These are phyloP conservation scores for Antennarius striatus DNA, from an alignment of 2,113 vertebrate species.

Conservation along the genomic window DNA sequence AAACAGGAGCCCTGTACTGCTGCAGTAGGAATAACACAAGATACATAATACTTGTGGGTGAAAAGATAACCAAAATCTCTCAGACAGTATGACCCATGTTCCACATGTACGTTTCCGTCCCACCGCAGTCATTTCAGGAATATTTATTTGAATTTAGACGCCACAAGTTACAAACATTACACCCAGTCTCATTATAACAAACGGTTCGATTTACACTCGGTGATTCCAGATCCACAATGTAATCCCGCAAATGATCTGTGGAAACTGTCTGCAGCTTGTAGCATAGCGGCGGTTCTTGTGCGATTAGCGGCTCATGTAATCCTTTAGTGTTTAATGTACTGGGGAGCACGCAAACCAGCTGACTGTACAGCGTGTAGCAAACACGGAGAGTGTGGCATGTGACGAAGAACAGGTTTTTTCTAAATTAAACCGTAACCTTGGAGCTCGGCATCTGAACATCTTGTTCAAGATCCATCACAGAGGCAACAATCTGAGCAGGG, in stretches of 20 bases:
- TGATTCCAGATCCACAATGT: conserved; percentile 7
- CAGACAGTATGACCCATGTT: conserved; percentile 7
- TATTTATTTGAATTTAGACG: conserved; percentile 16
- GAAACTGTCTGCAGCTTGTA: conserved; percentile 26
- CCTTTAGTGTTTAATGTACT: conserved; percentile 8
- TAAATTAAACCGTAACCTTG: no score
- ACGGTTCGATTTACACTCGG: conserved; percentile 20
- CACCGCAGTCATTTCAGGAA: conserved; percentile 26
- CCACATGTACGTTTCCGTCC: conserved; percentile 23
- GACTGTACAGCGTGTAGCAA: not conserved
- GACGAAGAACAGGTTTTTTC: no score
- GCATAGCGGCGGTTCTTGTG: conserved; percentile 28
- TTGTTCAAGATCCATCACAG: no score
- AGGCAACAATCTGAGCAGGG: no score
- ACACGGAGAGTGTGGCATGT: no score
- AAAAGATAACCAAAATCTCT: conserved; percentile 3
- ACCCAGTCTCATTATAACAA: conserved; percentile 18
- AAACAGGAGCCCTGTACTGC: conserved; percentile 18
- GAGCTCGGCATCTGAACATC: no score
- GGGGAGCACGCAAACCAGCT: conserved; percentile 9
- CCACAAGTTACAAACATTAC: conserved; percentile 31
- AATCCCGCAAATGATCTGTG: conserved; percentile 7
- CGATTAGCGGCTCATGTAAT: conserved; percentile 42
- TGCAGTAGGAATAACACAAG: not conserved
- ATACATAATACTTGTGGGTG: not conserved